A percentile compares a stretch with the other conserved stretches of the same genome.
Conservation (phyloP, 1,140 invertebrate genomes). For the Scylla paramamosain region DNA sequence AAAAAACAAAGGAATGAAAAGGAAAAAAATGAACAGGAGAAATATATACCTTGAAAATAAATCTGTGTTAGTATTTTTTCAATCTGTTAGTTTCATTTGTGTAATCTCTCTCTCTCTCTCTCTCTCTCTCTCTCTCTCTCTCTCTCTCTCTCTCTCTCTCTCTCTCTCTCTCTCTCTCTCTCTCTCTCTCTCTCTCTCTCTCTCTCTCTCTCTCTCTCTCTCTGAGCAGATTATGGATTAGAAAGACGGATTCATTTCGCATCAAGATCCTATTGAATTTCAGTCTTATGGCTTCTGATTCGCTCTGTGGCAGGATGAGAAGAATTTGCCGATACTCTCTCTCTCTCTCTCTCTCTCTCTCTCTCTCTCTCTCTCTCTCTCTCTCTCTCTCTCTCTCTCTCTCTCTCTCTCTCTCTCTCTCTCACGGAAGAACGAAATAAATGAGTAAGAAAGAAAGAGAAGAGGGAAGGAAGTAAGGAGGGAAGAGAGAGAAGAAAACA, state of each 20-base stretch:
- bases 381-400: slow-evolving; percentile 37
- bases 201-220: not conserved
- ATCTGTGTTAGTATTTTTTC: not conserved
- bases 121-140: slow-evolving; percentile 11
- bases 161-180: not conserved
- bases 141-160: not conserved
- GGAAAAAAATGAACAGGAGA: not conserved
- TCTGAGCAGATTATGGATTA: slow-evolving; percentile 1
- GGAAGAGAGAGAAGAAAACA: not conserved
- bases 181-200: slow-evolving; percentile 15
- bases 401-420: not conserved
- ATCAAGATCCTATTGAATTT: not conserved
- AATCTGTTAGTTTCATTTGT: no score
- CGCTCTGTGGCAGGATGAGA: not conserved
- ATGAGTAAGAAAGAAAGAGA: not conserved
- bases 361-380: slow-evolving; percentile 23
- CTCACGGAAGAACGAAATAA: not conserved
- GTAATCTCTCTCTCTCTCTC: not conserved
- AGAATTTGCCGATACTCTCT: slow-evolving; percentile 4
- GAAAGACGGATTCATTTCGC: not conserved
- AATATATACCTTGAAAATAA: not conserved
- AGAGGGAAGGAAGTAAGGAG: no score
- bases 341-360: slow-evolving; percentile 43
- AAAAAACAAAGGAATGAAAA: not conserved
- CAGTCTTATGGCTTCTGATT: not conserved